Evolutionary conservation across 2,113 vertebrate genomes (phyloP).

Genomic region (Mola mola): DNA sequence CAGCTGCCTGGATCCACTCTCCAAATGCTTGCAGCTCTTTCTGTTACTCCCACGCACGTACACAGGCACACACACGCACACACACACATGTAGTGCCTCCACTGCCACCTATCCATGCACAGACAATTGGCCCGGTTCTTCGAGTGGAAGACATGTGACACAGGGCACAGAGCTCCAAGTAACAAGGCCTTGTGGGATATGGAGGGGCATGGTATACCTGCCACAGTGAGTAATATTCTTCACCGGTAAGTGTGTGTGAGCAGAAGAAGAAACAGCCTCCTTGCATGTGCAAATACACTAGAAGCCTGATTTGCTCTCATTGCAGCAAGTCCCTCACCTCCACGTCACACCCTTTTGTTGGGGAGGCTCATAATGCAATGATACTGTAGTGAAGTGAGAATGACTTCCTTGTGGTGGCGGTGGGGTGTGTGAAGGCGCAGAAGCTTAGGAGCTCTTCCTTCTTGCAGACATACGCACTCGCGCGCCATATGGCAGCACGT

Average conservation of each 20-base stretch:
- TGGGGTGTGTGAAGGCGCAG: not conserved
- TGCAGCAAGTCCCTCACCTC: not conserved
- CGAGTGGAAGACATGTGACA: constrained; percentile 65
- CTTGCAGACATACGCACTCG: constrained; percentile 3
- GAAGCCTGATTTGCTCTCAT: constrained; percentile 17
- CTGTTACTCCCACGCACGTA: not conserved
- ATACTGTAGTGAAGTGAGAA: constrained; percentile 68
- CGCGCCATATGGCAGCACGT: constrained; percentile 59
- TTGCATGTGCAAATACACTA: not conserved
- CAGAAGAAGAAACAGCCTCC: constrained; percentile 27
- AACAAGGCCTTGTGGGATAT: constrained; percentile 69
- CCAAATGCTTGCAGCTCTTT: not conserved
- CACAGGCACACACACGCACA: not conserved
- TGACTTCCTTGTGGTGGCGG: constrained; percentile 51
- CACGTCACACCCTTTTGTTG: constrained; percentile 12
- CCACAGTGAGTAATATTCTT: constrained; percentile 63
- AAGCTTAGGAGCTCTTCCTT: constrained; percentile 3
- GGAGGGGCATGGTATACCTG: constrained; percentile 52
- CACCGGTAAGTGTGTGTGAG: constrained; percentile 12
- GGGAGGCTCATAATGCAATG: constrained; percentile 54
- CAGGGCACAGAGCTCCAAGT: constrained; percentile 51
- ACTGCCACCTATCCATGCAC: constrained; percentile 43
- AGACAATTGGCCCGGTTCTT: constrained; percentile 66
- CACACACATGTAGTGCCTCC: constrained; percentile 2
- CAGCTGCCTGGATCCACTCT: no score